A percentile compares a stretch with the other conserved stretches of the same genome.
Evolutionary conservation across 1,140 invertebrate genomes (phyloP).

Genomic region (Lordiphosa clarofinis): DNA sequence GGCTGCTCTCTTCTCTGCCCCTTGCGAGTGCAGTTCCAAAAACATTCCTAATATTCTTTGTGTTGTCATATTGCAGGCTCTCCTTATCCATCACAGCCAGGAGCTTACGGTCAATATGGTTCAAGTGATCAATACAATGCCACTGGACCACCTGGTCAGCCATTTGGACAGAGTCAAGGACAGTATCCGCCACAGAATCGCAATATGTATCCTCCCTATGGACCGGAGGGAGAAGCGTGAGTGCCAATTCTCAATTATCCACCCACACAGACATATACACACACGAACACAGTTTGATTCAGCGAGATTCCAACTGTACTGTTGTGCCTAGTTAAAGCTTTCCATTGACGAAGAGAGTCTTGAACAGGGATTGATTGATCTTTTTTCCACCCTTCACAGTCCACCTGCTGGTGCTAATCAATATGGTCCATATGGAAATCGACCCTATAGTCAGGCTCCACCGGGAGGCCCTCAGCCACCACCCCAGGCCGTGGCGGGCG

Average conservation of each 20-base stretch:
- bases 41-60: slow-evolving; percentile 2
- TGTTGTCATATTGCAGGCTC: slow-evolving; percentile 48
- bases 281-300: slow-evolving; percentile 11
- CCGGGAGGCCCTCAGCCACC: slow-evolving; percentile 66
- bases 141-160: slow-evolving; percentile 80
- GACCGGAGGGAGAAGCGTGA: slow-evolving; percentile 82
- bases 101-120: slow-evolving; percentile 79
- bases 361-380: slow-evolving; percentile 2
- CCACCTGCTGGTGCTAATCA: slow-evolving; percentile 72
- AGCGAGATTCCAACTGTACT: slow-evolving; percentile 42
- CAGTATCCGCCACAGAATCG: slow-evolving; percentile 86
- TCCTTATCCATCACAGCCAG: slow-evolving; percentile 81
- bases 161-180: slow-evolving; percentile 83
- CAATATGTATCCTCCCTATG: slow-evolving; percentile 88
- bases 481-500: slow-evolving; percentile 54
- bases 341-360: slow-evolving; percentile 7
- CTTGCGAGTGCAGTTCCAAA: too few species aligned
- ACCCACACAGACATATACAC: slow-evolving; percentile 14
- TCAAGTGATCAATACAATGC: slow-evolving; percentile 80
- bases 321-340: slow-evolving; percentile 10
- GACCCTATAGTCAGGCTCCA: slow-evolving; percentile 72
- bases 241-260: slow-evolving; percentile 50
- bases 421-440: slow-evolving; percentile 72
- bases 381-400: slow-evolving; percentile 20
- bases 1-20: not conserved